Conservation (phyloP, 2,113 vertebrate species). For the Microtus oregoni region DNA sequence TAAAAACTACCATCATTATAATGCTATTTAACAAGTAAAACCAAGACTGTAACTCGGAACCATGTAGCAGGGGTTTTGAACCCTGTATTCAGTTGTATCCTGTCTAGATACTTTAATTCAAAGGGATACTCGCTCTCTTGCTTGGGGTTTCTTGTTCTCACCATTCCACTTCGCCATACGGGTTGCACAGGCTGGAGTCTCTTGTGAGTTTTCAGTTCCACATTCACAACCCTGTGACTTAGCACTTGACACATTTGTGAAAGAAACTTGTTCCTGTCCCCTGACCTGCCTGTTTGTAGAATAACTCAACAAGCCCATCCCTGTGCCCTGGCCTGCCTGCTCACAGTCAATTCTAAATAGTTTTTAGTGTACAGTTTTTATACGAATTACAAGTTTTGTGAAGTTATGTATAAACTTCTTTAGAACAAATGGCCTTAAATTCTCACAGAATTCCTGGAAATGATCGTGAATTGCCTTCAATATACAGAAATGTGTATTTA, state of each 20-base stretch:
- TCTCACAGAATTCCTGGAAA: conserved; percentile 94
- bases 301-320: conserved; percentile 84
- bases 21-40: conserved; percentile 66
- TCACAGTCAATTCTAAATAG: conserved; percentile 90
- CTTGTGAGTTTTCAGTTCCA: conserved; percentile 83
- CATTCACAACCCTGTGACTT: conserved; percentile 87
- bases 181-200: conserved; percentile 84
- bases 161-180: conserved; percentile 78
- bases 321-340: conserved; percentile 91
- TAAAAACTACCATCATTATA: conserved; percentile 81
- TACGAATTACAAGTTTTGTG: conserved; percentile 92
- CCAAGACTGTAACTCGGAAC: conserved; percentile 70
- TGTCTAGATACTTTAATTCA: conserved; percentile 86
- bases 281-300: conserved; percentile 94
- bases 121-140: conserved; percentile 86
- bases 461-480: conserved; percentile 95
- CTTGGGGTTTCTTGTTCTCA: conserved; percentile 82
- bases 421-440: conserved; percentile 99
- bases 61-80: conserved; percentile 72
- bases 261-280: conserved; percentile 90
- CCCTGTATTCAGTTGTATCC: conserved; percentile 71
- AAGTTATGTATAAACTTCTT: conserved; percentile 89
- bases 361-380: conserved; percentile 98
- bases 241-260: conserved; percentile 93
- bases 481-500: conserved; percentile 85